Conservation (phyloP, 2,113 vertebrate genomes). For the Aleadryas rufinucha region DNA sequence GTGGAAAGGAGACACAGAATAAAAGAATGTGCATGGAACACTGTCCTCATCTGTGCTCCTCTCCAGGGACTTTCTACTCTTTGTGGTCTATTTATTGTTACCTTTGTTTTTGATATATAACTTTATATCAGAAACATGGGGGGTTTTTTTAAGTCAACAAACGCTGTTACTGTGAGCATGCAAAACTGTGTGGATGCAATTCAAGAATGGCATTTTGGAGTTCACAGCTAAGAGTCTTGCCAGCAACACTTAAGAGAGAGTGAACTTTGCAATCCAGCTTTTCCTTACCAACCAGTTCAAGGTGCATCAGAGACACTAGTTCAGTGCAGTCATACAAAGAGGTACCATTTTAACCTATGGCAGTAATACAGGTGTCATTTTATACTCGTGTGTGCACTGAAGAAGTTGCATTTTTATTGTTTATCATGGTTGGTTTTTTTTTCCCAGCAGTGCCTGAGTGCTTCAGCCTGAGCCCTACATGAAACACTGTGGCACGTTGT, state of each 20-base stretch:
- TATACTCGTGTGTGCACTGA: not conserved
- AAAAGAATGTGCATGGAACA: not conserved
- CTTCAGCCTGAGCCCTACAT: rapidly evolving
- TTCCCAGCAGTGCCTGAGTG: not conserved
- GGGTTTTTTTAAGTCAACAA: not conserved
- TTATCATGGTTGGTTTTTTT: rapidly evolving
- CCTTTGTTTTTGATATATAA: not conserved
- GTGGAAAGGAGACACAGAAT: not conserved
- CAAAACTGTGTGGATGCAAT: not conserved
- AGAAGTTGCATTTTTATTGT: not conserved
- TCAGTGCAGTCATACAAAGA: not conserved
- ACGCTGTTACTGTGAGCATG: not conserved
- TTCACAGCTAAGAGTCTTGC: not conserved
- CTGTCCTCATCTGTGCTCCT: not conserved
- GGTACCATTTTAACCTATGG: not conserved
- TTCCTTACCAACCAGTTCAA: not conserved
- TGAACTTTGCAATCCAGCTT: not conserved
- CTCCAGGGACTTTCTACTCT: not conserved
- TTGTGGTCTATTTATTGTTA: not conserved
- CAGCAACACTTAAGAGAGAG: rapidly evolving
- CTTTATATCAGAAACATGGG: not conserved
- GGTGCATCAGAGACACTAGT: not conserved
- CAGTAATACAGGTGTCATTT: not conserved
- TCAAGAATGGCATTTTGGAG: not conserved
- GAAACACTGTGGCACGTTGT: rapidly evolving